These are phyloP conservation scores for Pterobdella sp. DNA, from an alignment of 2,888 invertebrate species.

Conservation along the genomic window DNA sequence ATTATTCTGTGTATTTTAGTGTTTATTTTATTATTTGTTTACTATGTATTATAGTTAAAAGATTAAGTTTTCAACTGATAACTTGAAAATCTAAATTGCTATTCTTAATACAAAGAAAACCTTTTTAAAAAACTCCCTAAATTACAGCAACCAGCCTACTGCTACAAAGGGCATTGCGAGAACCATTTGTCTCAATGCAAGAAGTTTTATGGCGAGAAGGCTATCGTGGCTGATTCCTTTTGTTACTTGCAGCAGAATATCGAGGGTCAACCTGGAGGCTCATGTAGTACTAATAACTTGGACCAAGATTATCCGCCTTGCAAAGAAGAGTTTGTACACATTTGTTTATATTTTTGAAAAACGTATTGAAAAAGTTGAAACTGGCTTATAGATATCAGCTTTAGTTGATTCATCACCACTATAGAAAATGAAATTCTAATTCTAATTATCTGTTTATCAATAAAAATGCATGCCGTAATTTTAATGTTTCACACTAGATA, in stretches of 20 bases:
- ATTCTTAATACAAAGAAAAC: no score
- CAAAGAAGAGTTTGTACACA: neutral
- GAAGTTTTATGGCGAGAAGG: neutral
- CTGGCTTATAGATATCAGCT: no score
- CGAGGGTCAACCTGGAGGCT: neutral
- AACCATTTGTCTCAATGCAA: neutral
- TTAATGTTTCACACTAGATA: no score
- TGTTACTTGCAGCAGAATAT: conserved; percentile 6
- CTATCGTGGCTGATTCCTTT: neutral
- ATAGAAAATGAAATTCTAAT: no score
- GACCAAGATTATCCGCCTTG: neutral
- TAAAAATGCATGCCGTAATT: no score
- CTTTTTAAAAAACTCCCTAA: no score
- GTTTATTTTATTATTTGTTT: neutral
- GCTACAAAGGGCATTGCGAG: conserved; percentile 14
- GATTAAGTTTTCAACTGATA: neutral
- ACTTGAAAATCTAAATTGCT: no score
- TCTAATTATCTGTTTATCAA: no score
- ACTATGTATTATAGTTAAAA: neutral
- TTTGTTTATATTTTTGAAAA: neutral
- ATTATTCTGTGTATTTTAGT: neutral
- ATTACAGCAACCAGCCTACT: conserved; percentile 17
- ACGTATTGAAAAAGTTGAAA: no score
- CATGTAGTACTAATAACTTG: neutral
- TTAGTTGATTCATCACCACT: no score